A percentile compares a stretch with the other conserved stretches of the same genome.
Evolutionary conservation across 2,113 vertebrate genomes (phyloP).

Genomic region (Panthera tigris): DNA sequence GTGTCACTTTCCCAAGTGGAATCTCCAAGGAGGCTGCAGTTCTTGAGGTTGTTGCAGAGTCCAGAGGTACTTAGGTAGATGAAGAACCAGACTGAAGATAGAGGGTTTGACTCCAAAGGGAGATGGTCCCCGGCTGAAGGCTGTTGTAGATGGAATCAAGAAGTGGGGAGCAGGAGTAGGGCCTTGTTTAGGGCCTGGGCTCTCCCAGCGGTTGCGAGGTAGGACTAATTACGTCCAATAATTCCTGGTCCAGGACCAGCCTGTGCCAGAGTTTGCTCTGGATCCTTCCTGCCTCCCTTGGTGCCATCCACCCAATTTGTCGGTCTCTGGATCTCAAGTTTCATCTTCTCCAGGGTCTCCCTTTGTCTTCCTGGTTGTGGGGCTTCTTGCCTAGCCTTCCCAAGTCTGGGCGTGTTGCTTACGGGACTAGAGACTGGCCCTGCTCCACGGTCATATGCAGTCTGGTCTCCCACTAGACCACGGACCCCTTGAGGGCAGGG

Average conservation of each 20-base stretch:
- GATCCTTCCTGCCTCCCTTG: not conserved
- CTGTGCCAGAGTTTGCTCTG: not conserved
- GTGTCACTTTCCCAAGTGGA: not conserved
- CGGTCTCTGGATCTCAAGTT: not conserved
- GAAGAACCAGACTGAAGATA: not conserved
- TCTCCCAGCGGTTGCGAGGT: not conserved
- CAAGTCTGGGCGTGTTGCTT: not conserved
- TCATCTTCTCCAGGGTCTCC: not conserved
- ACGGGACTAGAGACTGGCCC: not conserved
- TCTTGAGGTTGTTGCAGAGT: not conserved
- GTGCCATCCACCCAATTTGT: not conserved
- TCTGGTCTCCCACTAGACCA: not conserved
- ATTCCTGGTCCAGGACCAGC: not conserved
- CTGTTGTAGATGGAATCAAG: not conserved
- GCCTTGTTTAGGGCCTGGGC: not conserved
- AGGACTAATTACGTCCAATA: not conserved
- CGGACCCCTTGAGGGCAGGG: slow-evolving; percentile 12
- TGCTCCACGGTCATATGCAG: not conserved
- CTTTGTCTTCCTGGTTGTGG: not conserved
- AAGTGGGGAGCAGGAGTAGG: not conserved
- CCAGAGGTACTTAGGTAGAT: not conserved
- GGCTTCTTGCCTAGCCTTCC: not conserved
- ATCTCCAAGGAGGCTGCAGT: not conserved
- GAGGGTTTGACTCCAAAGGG: not conserved
- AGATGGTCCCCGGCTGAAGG: not conserved